A percentile compares a stretch with the other conserved stretches of the same genome.
Conservation (phyloP, 1,140 invertebrate species). For the Zaprionus inermis region DNA sequence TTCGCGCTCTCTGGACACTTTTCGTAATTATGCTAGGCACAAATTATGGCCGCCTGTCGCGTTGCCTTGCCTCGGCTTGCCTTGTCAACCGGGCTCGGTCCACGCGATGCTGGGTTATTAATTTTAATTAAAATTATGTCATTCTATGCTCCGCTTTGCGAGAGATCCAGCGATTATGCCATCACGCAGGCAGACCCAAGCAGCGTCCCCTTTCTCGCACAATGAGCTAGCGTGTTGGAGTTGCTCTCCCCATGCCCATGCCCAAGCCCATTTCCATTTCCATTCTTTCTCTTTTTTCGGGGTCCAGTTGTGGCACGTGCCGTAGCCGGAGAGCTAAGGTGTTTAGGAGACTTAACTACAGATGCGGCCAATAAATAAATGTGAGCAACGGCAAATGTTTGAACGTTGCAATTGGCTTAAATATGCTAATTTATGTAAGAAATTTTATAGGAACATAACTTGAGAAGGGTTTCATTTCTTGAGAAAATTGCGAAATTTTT, state of each 20-base stretch:
- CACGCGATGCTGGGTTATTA: constrained; percentile 67
- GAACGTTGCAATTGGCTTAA: not conserved
- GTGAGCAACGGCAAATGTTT: not conserved
- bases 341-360: not conserved
- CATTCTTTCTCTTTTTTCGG: not conserved
- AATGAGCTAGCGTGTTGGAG: not conserved
- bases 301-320: not conserved
- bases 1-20: constrained; percentile 28
- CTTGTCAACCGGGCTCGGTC: constrained; percentile 45
- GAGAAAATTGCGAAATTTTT: no score
- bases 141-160: constrained; percentile 54
- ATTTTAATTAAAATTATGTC: constrained; percentile 82
- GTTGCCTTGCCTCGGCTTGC: not conserved
- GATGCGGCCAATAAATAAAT: not conserved
- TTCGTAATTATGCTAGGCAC: constrained; percentile 70
- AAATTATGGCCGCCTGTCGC: constrained; percentile 75
- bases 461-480: not conserved
- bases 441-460: not conserved
- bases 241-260: no score
- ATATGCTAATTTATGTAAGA: constrained; percentile 5
- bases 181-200: constrained; percentile 10
- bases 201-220: not conserved
- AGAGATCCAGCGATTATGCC: constrained; percentile 48
- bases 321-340: constrained; percentile 2
- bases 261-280: not conserved